Evolutionary conservation across 1,140 invertebrate genomes (phyloP).

Genomic region (Helicoverpa armigera): DNA sequence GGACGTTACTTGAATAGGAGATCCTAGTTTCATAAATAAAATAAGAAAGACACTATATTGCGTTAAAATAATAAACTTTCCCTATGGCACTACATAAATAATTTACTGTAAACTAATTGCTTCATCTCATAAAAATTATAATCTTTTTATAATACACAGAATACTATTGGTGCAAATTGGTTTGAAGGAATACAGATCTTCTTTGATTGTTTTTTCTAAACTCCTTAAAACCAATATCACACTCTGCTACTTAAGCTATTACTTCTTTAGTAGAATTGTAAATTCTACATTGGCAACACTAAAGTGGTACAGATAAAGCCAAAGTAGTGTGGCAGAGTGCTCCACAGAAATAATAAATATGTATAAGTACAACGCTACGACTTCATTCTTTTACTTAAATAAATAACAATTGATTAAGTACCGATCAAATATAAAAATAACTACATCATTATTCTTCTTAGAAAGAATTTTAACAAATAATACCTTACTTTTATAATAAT

Average conservation of each 20-base stretch:
- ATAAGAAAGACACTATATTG: slow-evolving; percentile 47
- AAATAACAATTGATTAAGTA: slow-evolving; percentile 37
- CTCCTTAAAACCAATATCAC: slow-evolving; percentile 1
- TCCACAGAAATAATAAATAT: not conserved
- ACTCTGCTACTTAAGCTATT: slow-evolving; percentile 7
- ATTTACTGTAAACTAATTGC: slow-evolving; percentile 34
- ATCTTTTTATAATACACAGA: slow-evolving; percentile 32
- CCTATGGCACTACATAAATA: slow-evolving; percentile 56
- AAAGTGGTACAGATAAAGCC: slow-evolving; percentile 4
- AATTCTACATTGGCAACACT: slow-evolving; percentile 31
- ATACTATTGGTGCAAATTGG: slow-evolving; percentile 1
- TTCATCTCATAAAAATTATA: slow-evolving; percentile 27
- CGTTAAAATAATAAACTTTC: slow-evolving; percentile 42
- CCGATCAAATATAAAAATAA: slow-evolving; percentile 25
- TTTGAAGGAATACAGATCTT: slow-evolving; percentile 12
- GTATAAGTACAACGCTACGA: slow-evolving; percentile 9
- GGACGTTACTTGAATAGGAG: slow-evolving; percentile 46
- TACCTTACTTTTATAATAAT: slow-evolving; percentile 26
- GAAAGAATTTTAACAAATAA: slow-evolving; percentile 36
- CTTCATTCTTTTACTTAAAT: slow-evolving; percentile 37
- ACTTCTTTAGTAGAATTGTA: slow-evolving; percentile 18
- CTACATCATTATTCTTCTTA: slow-evolving; percentile 24
- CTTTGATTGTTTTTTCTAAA: not conserved
- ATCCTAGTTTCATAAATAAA: slow-evolving; percentile 43
- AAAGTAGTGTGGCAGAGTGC: not conserved